phyloP scores from a whole-genome alignment of 2,797 vertebrate species.

The Microctenopoma steveboyesi region DNA sequence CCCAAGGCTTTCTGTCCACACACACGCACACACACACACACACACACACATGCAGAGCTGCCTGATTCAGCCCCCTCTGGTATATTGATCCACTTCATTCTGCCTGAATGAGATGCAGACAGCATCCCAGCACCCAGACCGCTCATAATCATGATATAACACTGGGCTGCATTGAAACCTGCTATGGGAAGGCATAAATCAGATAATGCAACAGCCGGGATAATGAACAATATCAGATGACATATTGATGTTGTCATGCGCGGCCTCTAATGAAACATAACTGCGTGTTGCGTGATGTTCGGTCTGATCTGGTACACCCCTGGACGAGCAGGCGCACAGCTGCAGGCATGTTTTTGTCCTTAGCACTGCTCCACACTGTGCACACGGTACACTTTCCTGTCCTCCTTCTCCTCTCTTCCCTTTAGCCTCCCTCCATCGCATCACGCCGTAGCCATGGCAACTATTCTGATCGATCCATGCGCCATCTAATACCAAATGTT shows the following conservation, averaged over 20 bases:
- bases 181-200: conserved; percentile 74
- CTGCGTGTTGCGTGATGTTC: conserved; percentile 43
- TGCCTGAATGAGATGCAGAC: conserved; percentile 81
- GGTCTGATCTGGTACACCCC: conserved; percentile 29
- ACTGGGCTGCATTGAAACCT: conserved; percentile 63
- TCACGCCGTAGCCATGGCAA: conserved; percentile 89
- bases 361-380: conserved; percentile 8
- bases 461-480: conserved; percentile 90
- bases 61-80: conserved; percentile 69
- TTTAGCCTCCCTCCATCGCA: conserved; percentile 85
- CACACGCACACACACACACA: conserved; percentile 38
- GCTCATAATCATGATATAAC: conserved; percentile 82
- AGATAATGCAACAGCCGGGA: conserved; percentile 68
- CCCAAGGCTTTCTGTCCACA: conserved; percentile 65
- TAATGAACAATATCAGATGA: conserved; percentile 80
- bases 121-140: conserved; percentile 66
- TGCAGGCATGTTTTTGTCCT: conserved; percentile 32
- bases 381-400: conserved; percentile 39
- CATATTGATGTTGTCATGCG: conserved; percentile 75
- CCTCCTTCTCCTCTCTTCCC: conserved; percentile 27
- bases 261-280: conserved; percentile 66
- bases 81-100: conserved; percentile 84
- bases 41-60: conserved; percentile 50
- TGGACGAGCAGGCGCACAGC: conserved; percentile 34
- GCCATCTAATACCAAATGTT: conserved; percentile 86